Percentiles rank a stretch among this genome's conserved stretches.
These are phyloP conservation scores for Drosophila conformis DNA, from an alignment of 2,888 invertebrate species.

Conservation along the genomic window DNA sequence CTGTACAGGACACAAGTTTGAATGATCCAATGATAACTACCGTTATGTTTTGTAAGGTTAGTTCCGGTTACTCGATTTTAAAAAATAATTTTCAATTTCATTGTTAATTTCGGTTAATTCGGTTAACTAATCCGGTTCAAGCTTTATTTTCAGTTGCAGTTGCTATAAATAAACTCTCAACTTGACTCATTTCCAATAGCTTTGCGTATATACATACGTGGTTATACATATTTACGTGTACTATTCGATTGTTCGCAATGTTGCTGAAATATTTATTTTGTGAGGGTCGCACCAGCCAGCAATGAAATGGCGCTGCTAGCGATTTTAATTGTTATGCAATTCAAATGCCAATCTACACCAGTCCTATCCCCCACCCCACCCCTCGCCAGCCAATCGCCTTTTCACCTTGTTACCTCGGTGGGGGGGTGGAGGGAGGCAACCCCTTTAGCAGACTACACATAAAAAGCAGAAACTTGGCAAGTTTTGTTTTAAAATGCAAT, in stretches of 20 bases:
- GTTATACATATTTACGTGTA: slow-evolving; percentile 17
- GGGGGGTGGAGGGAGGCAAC: background rate
- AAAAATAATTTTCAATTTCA: too few species aligned
- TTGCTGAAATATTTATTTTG: slow-evolving; percentile 41
- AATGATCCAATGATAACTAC: background rate
- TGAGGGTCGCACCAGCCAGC: slow-evolving; percentile 9
- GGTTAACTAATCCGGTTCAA: background rate
- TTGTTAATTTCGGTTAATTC: background rate
- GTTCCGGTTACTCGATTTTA: too few species aligned
- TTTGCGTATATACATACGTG: background rate
- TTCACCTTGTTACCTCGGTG: background rate
- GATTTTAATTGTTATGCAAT: slow-evolving; percentile 76
- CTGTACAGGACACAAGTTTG: background rate
- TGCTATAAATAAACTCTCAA: background rate
- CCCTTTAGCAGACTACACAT: slow-evolving; percentile 14
- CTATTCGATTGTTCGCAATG: slow-evolving; percentile 1
- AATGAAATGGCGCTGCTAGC: slow-evolving; percentile 48
- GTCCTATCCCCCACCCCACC: too few species aligned
- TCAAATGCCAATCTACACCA: slow-evolving; percentile 27
- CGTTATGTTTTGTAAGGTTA: background rate
- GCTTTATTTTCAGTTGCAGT: background rate
- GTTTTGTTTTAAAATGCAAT: slow-evolving; percentile 75
- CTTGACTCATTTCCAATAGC: background rate
- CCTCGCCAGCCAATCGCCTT: background rate
- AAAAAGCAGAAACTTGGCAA: slow-evolving; percentile 22